A percentile compares a stretch with the other conserved stretches of the same genome.
Conservation (phyloP, 1,140 invertebrate genomes). For the Euura saliciscinereae region DNA sequence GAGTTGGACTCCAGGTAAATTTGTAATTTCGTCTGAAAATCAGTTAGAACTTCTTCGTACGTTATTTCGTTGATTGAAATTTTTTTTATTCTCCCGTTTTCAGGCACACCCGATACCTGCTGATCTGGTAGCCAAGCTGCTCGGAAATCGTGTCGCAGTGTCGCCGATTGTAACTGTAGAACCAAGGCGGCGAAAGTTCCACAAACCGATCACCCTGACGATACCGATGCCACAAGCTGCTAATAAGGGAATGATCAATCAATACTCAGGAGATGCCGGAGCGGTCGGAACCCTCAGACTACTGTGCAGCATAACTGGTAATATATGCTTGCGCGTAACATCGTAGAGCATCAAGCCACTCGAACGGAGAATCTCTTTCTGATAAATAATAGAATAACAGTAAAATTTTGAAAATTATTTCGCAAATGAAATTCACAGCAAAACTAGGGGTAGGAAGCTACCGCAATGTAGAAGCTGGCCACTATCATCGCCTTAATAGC, state of each 20-base stretch:
- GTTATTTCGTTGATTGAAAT: slow-evolving; percentile 12
- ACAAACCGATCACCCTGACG: slow-evolving; percentile 94
- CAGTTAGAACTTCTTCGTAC: slow-evolving; percentile 6
- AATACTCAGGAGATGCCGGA: slow-evolving; percentile 81
- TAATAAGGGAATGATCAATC: slow-evolving; percentile 87
- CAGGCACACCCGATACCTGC: slow-evolving; percentile 89
- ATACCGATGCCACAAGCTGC: slow-evolving; percentile 91
- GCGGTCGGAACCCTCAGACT: slow-evolving; percentile 72
- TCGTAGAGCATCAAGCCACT: slow-evolving; percentile 49
- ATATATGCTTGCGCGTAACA: slow-evolving; percentile 55
- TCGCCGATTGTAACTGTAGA: slow-evolving; percentile 97
- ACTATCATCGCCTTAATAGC: background rate
- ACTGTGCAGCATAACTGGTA: slow-evolving; percentile 93
- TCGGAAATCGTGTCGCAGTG: slow-evolving; percentile 91
- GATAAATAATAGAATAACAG: slow-evolving; percentile 5
- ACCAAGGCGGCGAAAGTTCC: slow-evolving; percentile 93
- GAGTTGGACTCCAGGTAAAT: slow-evolving; percentile 90
- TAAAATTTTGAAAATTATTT: no score
- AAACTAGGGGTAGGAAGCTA: background rate
- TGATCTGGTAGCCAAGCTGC: slow-evolving; percentile 81
- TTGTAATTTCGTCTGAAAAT: background rate
- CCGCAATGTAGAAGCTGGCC: background rate
- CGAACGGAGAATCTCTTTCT: slow-evolving; percentile 52
- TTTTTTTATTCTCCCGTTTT: slow-evolving; percentile 25
- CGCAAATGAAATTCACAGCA: no score